Percentiles rank a stretch among this genome's conserved stretches.
These are phyloP conservation scores for Thalpophila matura DNA, from an alignment of 2,888 invertebrate genomes.

Conservation along the genomic window DNA sequence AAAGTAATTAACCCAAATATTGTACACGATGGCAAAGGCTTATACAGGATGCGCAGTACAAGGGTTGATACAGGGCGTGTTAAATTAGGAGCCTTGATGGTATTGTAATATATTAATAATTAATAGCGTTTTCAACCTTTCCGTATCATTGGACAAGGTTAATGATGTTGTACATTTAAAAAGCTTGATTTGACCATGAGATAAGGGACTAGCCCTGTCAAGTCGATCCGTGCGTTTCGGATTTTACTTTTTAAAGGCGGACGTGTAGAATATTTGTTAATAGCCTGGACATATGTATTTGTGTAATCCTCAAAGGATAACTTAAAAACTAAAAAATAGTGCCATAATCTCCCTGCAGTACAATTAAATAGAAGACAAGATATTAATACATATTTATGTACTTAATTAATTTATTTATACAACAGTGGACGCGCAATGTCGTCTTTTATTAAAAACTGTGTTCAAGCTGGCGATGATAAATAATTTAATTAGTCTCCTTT, in stretches of 20 bases:
- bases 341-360: too few species aligned
- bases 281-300: background rate
- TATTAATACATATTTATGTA: too few species aligned
- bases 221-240: conserved; percentile 1
- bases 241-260: background rate
- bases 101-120: conserved; percentile 45
- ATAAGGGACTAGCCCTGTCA: background rate
- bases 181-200: conserved; percentile 16
- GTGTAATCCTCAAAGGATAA: conserved; percentile 3
- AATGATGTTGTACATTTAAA: conserved; percentile 32
- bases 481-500: conserved; percentile 29
- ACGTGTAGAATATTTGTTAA: background rate
- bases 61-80: conserved; percentile 49
- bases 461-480: conserved; percentile 25
- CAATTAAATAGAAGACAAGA: too few species aligned
- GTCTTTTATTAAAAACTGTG: conserved; percentile 38
- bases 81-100: conserved; percentile 23
- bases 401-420: too few species aligned
- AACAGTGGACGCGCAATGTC: conserved; percentile 2
- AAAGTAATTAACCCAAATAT: conserved; percentile 75
- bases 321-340: too few species aligned
- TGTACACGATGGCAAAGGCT: conserved; percentile 48
- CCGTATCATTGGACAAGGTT: conserved; percentile 25
- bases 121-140: conserved; percentile 27
- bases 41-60: conserved; percentile 48